Evolutionary conservation across 2,888 invertebrate species (phyloP).

Genomic region (Idaea biselata): DNA sequence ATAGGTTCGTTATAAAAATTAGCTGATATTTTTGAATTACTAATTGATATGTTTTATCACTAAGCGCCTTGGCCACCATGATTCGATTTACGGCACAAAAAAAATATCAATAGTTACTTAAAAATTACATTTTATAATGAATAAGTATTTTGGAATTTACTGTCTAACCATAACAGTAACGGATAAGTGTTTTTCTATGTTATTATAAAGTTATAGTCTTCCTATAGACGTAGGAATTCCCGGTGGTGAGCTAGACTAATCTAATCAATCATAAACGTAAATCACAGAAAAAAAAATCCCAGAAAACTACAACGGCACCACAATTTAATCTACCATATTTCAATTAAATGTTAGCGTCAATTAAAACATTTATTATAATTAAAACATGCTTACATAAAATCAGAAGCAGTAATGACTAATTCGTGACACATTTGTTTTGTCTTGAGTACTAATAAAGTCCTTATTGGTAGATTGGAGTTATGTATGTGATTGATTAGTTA

Average conservation of each 20-base stretch:
- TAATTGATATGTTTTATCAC: constrained; percentile 2
- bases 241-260: constrained; percentile 10
- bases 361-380: too few species aligned
- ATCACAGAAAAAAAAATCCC: too few species aligned
- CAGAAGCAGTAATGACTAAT: too few species aligned
- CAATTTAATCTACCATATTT: too few species aligned
- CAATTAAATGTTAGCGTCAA: too few species aligned
- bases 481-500: neutral
- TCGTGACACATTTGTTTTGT: too few species aligned
- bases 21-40: constrained; percentile 12
- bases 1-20: constrained; percentile 13
- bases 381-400: too few species aligned
- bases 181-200: neutral
- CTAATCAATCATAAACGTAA: neutral
- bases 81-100: constrained; percentile 3
- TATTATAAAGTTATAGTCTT: constrained; percentile 15
- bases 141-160: neutral
- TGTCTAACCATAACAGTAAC: neutral
- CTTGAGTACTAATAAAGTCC: neutral
- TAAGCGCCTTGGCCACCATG: constrained; percentile 3
- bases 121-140: neutral
- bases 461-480: neutral
- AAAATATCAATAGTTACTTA: constrained; percentile 2
- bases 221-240: constrained; percentile 26
- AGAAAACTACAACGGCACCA: too few species aligned